A percentile compares a stretch with the other conserved stretches of the same genome.
These are phyloP conservation scores for Hydra vulgaris DNA, from an alignment of 30 jellyfish, hydroid and myxozoan genomes.

Conservation along the genomic window DNA sequence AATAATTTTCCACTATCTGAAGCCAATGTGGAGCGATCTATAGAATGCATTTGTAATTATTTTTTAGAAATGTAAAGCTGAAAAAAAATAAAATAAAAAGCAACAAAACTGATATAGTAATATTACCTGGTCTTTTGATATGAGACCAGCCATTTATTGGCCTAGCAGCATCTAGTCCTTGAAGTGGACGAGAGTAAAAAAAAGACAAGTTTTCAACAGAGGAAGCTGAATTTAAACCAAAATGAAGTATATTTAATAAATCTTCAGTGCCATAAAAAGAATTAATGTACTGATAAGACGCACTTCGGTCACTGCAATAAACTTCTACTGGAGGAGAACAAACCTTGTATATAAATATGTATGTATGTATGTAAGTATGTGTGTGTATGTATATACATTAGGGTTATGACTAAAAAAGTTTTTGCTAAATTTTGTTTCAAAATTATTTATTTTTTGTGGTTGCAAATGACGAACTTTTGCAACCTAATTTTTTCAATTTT, in stretches of 20 bases:
- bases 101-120: too few relatives aligned
- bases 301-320: slow-evolving; percentile 74
- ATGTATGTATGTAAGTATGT: too few relatives aligned
- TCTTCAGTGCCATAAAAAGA: slow-evolving; percentile 51
- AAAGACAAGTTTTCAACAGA: slow-evolving; percentile 9
- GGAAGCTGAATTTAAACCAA: slow-evolving; percentile 25
- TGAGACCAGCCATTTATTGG: slow-evolving; percentile 90
- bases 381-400: too few relatives aligned
- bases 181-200: slow-evolving; percentile 51
- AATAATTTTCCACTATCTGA: slow-evolving; percentile 90
- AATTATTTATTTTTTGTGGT: too few relatives aligned
- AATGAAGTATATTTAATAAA: slow-evolving; percentile 19
- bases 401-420: too few relatives aligned
- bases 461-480: too few relatives aligned
- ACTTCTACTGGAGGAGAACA: slow-evolving; percentile 41
- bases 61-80: background rate
- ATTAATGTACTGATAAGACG: slow-evolving; percentile 50
- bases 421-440: background rate
- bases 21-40: slow-evolving; percentile 72
- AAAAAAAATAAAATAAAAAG: background rate
- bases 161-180: slow-evolving; percentile 68
- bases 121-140: slow-evolving; percentile 73
- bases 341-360: too few relatives aligned
- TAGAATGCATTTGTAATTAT: background rate
- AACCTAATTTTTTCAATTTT: too few relatives aligned